These are phyloP conservation scores for Drosophila atroscutellata DNA, from an alignment of 2,888 invertebrate species.

Conservation along the genomic window DNA sequence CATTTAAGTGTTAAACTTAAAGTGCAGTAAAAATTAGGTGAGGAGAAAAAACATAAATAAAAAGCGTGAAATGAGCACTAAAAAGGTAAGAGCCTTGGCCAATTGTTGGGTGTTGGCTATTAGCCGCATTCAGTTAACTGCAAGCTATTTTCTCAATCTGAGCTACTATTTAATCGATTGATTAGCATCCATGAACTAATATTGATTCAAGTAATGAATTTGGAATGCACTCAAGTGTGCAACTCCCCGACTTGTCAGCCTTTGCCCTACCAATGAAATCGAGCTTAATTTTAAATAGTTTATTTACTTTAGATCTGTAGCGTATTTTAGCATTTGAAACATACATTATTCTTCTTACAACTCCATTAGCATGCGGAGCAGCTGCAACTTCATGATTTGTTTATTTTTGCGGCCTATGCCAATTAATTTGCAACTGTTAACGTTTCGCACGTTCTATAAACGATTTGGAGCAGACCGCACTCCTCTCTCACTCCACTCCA, in stretches of 20 bases:
- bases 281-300: background rate
- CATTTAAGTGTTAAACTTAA: slow-evolving; percentile 33
- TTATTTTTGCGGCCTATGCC: slow-evolving; percentile 19
- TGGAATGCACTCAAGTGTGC: slow-evolving; percentile 16
- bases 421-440: slow-evolving; percentile 49
- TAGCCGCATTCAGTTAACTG: background rate
- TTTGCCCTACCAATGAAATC: slow-evolving; percentile 5
- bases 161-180: slow-evolving; percentile 19
- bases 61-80: background rate
- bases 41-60: background rate
- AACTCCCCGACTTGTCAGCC: background rate
- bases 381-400: slow-evolving; percentile 45
- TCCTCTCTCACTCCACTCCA: slow-evolving; percentile 15
- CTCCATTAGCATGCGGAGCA: slow-evolving; percentile 54
- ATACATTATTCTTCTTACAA: slow-evolving; percentile 28
- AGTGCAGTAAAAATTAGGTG: slow-evolving; percentile 7
- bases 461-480: slow-evolving; percentile 54
- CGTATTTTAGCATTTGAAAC: slow-evolving; percentile 5
- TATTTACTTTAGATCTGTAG: background rate
- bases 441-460: slow-evolving; percentile 65
- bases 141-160: background rate
- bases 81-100: slow-evolving; percentile 9
- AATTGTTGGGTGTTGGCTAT: slow-evolving; percentile 6
- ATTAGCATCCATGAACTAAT: slow-evolving; percentile 28
- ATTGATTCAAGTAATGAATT: slow-evolving; percentile 6